Evolutionary conservation across 37 sponge, comb jelly and placozoan genomes (phyloP).

Genomic region (Tethya wilhelma): DNA sequence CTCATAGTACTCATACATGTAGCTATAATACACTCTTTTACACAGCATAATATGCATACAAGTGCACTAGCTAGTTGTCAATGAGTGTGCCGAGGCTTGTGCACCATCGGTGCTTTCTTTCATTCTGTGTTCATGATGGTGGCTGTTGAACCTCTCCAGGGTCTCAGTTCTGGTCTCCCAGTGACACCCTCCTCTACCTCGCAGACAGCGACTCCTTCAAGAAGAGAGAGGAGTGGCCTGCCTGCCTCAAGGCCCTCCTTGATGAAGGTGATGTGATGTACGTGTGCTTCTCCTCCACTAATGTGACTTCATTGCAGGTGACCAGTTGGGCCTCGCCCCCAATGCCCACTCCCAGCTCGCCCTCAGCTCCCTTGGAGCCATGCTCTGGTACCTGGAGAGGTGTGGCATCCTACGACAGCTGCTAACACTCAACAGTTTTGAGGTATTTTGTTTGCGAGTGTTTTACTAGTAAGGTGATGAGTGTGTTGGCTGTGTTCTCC

Average conservation of each 20-base stretch:
- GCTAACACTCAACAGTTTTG: constrained; percentile 74
- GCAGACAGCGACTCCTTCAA: constrained; percentile 72
- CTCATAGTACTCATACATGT: too few relatives aligned
- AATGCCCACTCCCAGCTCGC: constrained; percentile 65
- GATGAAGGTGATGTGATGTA: too few relatives aligned
- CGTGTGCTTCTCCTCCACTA: background rate
- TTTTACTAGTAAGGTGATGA: background rate
- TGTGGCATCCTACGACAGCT: constrained; percentile 68
- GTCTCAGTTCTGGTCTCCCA: constrained; percentile 89
- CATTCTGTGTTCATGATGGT: too few relatives aligned
- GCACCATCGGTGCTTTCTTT: too few relatives aligned
- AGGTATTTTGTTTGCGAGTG: too few relatives aligned
- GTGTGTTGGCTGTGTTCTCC: constrained; percentile 4
- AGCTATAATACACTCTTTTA: too few relatives aligned
- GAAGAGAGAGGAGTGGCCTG: constrained; percentile 81
- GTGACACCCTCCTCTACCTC: constrained; percentile 81
- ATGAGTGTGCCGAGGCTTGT: too few relatives aligned
- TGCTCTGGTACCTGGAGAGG: constrained; percentile 75
- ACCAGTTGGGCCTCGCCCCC: background rate
- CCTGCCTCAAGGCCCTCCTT: constrained; percentile 38
- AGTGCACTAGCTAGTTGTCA: too few relatives aligned
- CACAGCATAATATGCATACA: too few relatives aligned
- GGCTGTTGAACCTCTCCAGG: constrained; percentile 38
- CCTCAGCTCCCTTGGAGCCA: constrained; percentile 90
- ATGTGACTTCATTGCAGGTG: background rate